Conservation (phyloP, 1,140 invertebrate genomes). For the Polyergus mexicanus region DNA sequence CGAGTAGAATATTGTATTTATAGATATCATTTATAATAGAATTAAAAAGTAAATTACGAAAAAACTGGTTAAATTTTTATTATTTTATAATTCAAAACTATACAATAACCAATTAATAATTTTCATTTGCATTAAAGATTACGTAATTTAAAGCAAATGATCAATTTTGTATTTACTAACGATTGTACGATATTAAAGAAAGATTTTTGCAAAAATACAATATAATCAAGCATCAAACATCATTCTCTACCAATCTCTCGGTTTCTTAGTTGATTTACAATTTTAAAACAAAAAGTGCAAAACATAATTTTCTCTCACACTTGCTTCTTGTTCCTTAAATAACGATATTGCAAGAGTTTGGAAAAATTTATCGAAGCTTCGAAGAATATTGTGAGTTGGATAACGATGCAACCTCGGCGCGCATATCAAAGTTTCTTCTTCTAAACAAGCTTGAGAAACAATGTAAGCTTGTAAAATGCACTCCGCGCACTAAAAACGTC, state of each 20-base stretch:
- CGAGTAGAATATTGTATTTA: slow-evolving; percentile 4
- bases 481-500: not conserved
- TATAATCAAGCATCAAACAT: slow-evolving; percentile 9
- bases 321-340: slow-evolving; percentile 17
- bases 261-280: slow-evolving; percentile 2
- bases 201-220: not conserved
- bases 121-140: not conserved
- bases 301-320: slow-evolving; percentile 11
- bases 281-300: slow-evolving; percentile 3
- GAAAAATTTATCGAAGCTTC: slow-evolving; percentile 52
- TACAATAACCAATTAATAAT: not conserved
- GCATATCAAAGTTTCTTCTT: slow-evolving; percentile 52
- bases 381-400: slow-evolving; percentile 32
- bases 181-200: not conserved
- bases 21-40: not conserved
- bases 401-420: slow-evolving; percentile 36
- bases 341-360: slow-evolving; percentile 37
- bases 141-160: no score
- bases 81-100: not conserved
- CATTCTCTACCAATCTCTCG: not conserved
- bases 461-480: slow-evolving; percentile 61
- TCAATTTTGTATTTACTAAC: not conserved
- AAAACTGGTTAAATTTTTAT: not conserved
- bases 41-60: no score
- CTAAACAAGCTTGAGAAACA: slow-evolving; percentile 38